Evolutionary conservation across 2,797 vertebrate species (phyloP), one percentile per base, ranked within the genome.

Genomic region (Tympanoctomys barrerae): DNA sequence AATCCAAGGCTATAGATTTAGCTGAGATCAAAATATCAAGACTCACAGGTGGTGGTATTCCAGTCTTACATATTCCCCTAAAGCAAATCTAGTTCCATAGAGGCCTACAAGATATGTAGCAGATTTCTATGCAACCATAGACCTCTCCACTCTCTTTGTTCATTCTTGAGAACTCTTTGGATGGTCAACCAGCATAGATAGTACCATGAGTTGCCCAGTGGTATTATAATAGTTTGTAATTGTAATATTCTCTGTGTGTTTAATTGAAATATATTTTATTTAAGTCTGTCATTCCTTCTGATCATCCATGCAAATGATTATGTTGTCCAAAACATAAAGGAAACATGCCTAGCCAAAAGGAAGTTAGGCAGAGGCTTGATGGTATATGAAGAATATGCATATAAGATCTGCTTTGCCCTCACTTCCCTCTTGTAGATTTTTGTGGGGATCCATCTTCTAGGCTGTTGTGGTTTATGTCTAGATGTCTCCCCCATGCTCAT

Each of bases 51-150:
- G 84, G 94, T 89, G 49, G 82, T 95, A 62, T 94, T 89, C 81
- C 93, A 96, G 71, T 42, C 87, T 95, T 81, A 14, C 64, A 90
- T 94, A 97, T 97, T 87, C 94, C 87, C 75, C 88, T 97, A 28
- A 96, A 97, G 90, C 92, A 94, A 94, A 89, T 61, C 85, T 57
- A 66, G 92, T 92, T 97, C 87, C 95, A 97, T 79, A 97, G 87
- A 90, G 94, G 78, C 87, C 96, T 94, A 87, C 88, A 96, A 94
- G 96, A 96, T 90, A 95, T 59, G 89, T 61, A 97, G 87, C 79
- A 84, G 95, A 96, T 96, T 97, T 79, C 79, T 79, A 0, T 33
- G 33, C 85, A 39, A 88, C 94, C 95, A 94, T 91, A 95, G 73
- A 87, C 94, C 95, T 87, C 36, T 90, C 89, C 84, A 87, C 89